Base-by-base conservation (phyloP, 1,140 invertebrate genomes). In the Agrypnia vestita region DNA sequence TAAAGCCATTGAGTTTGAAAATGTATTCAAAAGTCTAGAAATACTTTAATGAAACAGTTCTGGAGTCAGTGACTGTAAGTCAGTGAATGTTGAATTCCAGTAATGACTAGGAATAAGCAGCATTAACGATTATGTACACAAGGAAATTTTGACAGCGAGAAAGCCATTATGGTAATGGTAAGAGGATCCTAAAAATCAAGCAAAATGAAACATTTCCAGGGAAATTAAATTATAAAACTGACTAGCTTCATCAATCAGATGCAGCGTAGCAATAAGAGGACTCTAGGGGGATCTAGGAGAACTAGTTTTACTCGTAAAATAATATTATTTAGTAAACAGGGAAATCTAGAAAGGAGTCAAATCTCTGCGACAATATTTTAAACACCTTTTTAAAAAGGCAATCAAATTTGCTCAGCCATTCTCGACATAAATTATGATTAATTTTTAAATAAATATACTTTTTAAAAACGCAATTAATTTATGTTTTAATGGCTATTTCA, bases 101-200 rank as follows among this genome's bases (percentile, higher is more conserved):
- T 62, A 62, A 15, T 53, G 46, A 21, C 6, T 43, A 53, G 69
- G 21, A 49, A 47, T 47, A 76, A 76, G 74, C 74, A 62, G 74
- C 56, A 13, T 9, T 21, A 76, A 21, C 59, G 74, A 17, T 15
- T 77, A 77, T 77, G 49, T 80, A 80, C 79, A 80, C n/a, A 46
- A 25, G 79, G 79, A 62, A 49, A 35, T 62, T 10, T 74, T 11
- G 25, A 56, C 13, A 56, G 51, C 53, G 25, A 56, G 44, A 15
- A 74, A 74, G 71, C 71, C 71, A 72, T 72, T 56, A 21, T 56
- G 19, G 46, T 51, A 47, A n/a, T 67, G 62, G 15, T 67, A n/a
- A 67, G 43, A 17, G 43, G 25, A 59, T 59, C 17, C 62, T 67
- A 67, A 59, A 19, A 59, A 17, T 67, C 62, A 44, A 67, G n/a